phyloP scores from a whole-genome alignment of 2,797 vertebrate species.

The Tapirus indicus region DNA sequence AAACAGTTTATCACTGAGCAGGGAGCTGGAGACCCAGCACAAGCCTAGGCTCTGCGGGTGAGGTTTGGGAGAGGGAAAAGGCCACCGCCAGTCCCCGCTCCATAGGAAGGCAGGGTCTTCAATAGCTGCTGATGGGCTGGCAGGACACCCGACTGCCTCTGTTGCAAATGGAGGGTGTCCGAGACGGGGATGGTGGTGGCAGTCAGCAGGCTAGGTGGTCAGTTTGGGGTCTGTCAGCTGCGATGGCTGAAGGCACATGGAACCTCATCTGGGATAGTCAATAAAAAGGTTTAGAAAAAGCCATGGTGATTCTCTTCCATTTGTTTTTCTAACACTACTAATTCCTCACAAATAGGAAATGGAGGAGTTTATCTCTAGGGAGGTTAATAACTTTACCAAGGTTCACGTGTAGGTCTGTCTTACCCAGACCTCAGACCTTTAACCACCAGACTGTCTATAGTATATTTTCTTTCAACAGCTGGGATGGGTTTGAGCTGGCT shows the following conservation, averaged over 20 bases:
- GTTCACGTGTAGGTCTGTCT: not conserved
- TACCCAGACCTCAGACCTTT: not conserved
- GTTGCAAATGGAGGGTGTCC: not conserved
- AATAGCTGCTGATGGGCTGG: not conserved
- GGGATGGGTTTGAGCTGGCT: not conserved
- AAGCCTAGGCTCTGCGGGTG: not conserved
- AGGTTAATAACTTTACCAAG: not conserved
- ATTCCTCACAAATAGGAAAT: not conserved
- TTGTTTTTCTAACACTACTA: not conserved
- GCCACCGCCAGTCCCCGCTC: rapidly evolving
- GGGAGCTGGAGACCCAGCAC: too few species aligned
- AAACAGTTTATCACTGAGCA: not conserved
- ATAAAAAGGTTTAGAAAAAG: not conserved
- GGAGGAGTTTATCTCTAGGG: not conserved
- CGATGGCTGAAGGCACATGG: not conserved
- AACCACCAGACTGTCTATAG: not conserved
- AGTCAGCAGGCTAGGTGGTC: not conserved
- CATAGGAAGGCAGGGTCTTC: not conserved
- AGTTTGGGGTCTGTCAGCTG: not conserved
- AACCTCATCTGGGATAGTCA: not conserved
- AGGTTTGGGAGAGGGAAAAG: not conserved
- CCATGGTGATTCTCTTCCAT: not conserved
- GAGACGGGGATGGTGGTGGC: too few species aligned
- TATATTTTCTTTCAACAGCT: not conserved
- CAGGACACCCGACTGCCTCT: not conserved